phyloP scores from a whole-genome alignment of 1,140 invertebrate genomes.

The Drosophila grimshawi region DNA sequence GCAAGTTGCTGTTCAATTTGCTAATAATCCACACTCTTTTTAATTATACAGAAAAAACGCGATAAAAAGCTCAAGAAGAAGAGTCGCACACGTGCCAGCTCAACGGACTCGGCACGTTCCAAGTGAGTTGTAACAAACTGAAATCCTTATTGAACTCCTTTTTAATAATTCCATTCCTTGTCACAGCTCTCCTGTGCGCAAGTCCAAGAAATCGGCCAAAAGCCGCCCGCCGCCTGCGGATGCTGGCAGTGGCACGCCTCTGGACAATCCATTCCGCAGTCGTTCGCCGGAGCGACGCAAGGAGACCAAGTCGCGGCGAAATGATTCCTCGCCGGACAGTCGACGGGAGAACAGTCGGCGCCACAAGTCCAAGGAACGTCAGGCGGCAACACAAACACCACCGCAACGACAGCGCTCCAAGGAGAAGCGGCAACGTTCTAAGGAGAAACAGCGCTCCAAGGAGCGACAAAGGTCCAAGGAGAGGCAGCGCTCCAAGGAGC shows the following conservation, averaged over 20 bases:
- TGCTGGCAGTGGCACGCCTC: constrained; percentile 28
- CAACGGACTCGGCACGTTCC: constrained; percentile 70
- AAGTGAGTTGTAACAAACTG: constrained; percentile 52
- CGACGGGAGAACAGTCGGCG: constrained; percentile 20
- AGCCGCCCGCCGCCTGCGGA: constrained; percentile 19
- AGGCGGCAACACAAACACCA: constrained; percentile 33
- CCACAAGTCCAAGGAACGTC: constrained; percentile 38
- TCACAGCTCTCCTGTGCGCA: constrained; percentile 52
- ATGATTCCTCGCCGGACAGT: constrained; percentile 48
- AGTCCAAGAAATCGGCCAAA: constrained; percentile 54
- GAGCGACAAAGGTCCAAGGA: constrained; percentile 33
- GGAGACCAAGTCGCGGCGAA: constrained; percentile 41
- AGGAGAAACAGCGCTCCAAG: constrained; percentile 9
- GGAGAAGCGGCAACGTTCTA: constrained; percentile 20
- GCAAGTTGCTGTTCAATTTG: constrained; percentile 42
- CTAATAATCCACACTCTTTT: constrained; percentile 53
- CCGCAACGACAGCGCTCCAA: constrained; percentile 40
- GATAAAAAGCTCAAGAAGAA: constrained; percentile 83
- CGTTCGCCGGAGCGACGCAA: constrained; percentile 68
- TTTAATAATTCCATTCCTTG: not conserved
- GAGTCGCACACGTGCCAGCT: constrained; percentile 59
- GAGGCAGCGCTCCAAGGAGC: constrained; percentile 21
- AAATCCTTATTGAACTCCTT: not conserved
- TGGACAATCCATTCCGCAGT: constrained; percentile 63
- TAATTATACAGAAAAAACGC: constrained; percentile 80